Evolutionary conservation across 2,797 vertebrate genomes (phyloP), one percentile per base, ranked within the genome.

Genomic region (Tragopan temminckii): DNA sequence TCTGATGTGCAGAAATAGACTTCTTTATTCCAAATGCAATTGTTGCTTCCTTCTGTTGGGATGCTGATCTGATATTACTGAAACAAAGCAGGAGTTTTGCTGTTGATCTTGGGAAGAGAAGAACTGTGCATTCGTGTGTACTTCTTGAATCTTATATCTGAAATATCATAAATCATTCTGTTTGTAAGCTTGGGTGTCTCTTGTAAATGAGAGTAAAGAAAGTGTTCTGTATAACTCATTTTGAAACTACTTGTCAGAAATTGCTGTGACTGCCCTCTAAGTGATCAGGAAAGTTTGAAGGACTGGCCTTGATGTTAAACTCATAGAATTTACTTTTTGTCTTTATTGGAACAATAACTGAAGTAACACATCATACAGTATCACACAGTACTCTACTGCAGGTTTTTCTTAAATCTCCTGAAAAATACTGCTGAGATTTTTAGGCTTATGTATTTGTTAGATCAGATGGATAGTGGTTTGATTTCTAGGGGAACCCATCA

Each of bases 1-100:
- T 96, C 95, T 97, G 93, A 97, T 96, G 88, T 97, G 93, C 94
- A 96, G 95, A 96, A 97, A 61, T 50, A 59, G 57, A 27, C 43
- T 48, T 83, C 45, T 9, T 83, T 77, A 68, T 74, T 93, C 40
- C 31, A 91, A 67, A 48, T 71, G 4, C 43, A 85, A 19, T 8
- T 62, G 27, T 72, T 67, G 9, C 8, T 66, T 71, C 8, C 7
- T 42, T 58, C 18, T 42, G 33, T 13, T 42, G 72, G 45, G 10
- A 21, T n/a, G 10, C 42, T 27, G 38, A 77, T 90, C 68, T n/a
- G 21, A 1, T 53, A 23, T 50, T 82, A 20, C 33, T 89, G 68
- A 76, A 75, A 72, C 19, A 50, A 80, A 85, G 7, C 18, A 42
- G 19, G 4, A 74, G 59, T 67, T 80, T 77, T 77, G 23, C 38